A percentile compares a stretch with the other conserved stretches of the same genome.
Conservation (phyloP, 2,888 invertebrate species). For the Lissonota sp. region DNA sequence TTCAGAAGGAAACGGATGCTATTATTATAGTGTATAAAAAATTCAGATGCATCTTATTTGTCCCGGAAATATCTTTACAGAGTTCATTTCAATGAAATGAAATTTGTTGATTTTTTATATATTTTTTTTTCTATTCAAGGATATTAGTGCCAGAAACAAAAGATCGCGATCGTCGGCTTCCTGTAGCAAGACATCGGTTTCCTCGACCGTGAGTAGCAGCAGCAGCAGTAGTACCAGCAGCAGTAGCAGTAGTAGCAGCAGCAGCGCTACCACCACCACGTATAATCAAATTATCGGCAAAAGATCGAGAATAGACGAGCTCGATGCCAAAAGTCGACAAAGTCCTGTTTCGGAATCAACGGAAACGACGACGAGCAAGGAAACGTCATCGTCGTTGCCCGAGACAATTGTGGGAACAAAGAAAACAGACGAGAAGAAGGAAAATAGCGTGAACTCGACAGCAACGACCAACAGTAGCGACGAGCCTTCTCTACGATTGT, state of each 20-base stretch:
- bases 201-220: slow-evolving; percentile 44
- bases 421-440: background rate
- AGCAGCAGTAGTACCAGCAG: no score
- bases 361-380: slow-evolving; percentile 15
- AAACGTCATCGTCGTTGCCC: slow-evolving; percentile 8
- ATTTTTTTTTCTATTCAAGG: slow-evolving; percentile 39
- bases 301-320: slow-evolving; percentile 76
- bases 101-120: background rate
- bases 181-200: slow-evolving; percentile 46
- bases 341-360: slow-evolving; percentile 23
- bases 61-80: no score
- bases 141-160: slow-evolving; percentile 58
- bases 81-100: no score
- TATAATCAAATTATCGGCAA: slow-evolving; percentile 76
- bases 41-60: no score
- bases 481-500: slow-evolving; percentile 77
- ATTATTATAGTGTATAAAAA: no score
- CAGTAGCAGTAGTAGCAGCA: slow-evolving; percentile 56
- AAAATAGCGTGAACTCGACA: background rate
- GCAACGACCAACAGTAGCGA: slow-evolving; percentile 57
- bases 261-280: slow-evolving; percentile 70
- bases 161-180: slow-evolving; percentile 58
- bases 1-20: no score
- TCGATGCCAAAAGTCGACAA: slow-evolving; percentile 63
- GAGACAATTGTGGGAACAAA: slow-evolving; percentile 7